These are phyloP conservation scores for Gymnarchus niloticus DNA, from an alignment of 2,113 vertebrate species.

Conservation along the genomic window DNA sequence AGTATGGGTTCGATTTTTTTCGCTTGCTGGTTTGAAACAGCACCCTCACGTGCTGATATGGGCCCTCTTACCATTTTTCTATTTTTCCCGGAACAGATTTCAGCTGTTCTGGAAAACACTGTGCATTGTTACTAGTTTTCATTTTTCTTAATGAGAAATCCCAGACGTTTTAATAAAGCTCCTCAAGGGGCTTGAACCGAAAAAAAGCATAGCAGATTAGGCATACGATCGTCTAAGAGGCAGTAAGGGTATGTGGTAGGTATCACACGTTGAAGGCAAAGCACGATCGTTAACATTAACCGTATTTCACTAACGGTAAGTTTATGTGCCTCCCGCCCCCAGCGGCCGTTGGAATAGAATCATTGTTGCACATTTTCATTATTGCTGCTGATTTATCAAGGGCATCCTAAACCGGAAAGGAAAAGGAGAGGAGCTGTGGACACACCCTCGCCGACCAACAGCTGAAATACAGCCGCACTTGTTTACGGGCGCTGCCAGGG, in stretches of 20 bases:
- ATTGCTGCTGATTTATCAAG: constrained; percentile 47
- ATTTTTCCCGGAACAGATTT: neutral
- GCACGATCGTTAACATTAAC: constrained; percentile 7
- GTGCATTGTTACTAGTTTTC: neutral
- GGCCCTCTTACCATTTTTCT: neutral
- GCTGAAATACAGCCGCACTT: neutral
- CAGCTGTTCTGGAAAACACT: neutral
- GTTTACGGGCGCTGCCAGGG: neutral
- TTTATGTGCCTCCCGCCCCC: constrained; percentile 30
- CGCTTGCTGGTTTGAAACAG: neutral
- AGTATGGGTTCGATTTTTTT: neutral
- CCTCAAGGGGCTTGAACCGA: neutral
- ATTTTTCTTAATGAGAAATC: too few relatives aligned
- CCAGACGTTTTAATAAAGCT: too few relatives aligned
- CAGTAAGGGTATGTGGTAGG: neutral
- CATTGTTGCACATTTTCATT: constrained; percentile 13
- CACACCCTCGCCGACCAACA: constrained; percentile 52
- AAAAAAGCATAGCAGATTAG: neutral
- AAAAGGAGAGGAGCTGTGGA: constrained; percentile 48
- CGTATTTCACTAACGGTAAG: neutral
- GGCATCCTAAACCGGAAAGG: constrained; percentile 16
- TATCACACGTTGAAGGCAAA: neutral
- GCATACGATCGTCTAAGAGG: neutral
- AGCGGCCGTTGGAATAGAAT: constrained; percentile 22
- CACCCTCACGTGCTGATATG: neutral